phyloP scores from a whole-genome alignment of 2,888 invertebrate genomes.

The Hypomecis punctinalis region DNA sequence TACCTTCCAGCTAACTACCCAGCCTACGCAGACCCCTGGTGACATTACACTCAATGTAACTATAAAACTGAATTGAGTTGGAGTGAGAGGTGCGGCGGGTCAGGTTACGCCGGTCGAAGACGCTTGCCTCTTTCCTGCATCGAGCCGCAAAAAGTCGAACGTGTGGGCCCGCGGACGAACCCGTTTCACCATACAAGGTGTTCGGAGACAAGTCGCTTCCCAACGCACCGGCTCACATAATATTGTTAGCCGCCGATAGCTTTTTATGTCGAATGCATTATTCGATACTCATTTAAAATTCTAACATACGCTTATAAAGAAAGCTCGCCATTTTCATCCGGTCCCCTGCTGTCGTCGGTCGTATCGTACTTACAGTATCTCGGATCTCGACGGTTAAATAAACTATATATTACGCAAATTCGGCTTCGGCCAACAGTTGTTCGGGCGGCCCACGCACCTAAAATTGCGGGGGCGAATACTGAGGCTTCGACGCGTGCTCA shows the following conservation, averaged over 20 bases:
- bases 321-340: constrained; percentile 80
- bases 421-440: constrained; percentile 69
- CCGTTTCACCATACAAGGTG: constrained; percentile 82
- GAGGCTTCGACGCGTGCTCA: constrained; percentile 79
- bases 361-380: constrained; percentile 48
- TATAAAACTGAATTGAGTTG: constrained; percentile 37
- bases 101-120: constrained; percentile 60
- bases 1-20: constrained; percentile 62
- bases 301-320: constrained; percentile 83
- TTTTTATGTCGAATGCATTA: constrained; percentile 85
- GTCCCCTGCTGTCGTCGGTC: constrained; percentile 77
- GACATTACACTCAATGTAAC: constrained; percentile 55
- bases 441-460: constrained; percentile 75
- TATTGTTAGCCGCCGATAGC: constrained; percentile 84
- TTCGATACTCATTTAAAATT: constrained; percentile 85
- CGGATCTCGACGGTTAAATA: constrained; percentile 20
- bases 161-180: constrained; percentile 83
- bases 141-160: constrained; percentile 80
- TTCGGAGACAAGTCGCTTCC: constrained; percentile 78
- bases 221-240: constrained; percentile 82
- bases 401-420: constrained; percentile 80
- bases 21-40: constrained; percentile 56
- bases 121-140: constrained; percentile 74
- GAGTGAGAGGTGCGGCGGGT: constrained; percentile 57
- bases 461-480: constrained; percentile 79